Percentiles rank a stretch among this genome's conserved stretches.
Evolutionary conservation across 2,888 invertebrate genomes (phyloP).

Genomic region (Rhingia campestris): DNA sequence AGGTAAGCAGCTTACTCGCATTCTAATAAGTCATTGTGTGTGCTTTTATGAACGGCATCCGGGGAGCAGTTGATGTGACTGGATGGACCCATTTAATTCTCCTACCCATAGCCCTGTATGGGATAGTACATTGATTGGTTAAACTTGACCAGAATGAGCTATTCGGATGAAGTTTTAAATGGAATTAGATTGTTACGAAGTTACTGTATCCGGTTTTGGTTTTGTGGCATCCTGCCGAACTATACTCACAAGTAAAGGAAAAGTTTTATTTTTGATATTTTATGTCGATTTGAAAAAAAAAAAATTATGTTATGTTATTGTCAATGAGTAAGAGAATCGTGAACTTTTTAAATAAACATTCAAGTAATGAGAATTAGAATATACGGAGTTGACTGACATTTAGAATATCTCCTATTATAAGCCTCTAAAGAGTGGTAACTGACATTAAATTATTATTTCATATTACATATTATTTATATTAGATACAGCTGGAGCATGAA

Average conservation of each 20-base stretch:
- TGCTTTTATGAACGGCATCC: conserved; percentile 36
- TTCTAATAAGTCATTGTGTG: conserved; percentile 67
- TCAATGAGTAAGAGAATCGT: conserved; percentile 8
- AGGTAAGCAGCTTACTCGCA: conserved; percentile 65
- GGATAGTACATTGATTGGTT: background rate
- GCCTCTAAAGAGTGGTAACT: too few species aligned
- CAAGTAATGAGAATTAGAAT: too few species aligned
- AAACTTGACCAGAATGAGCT: conserved; percentile 31
- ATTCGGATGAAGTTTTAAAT: conserved; percentile 42
- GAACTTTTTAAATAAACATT: conserved; percentile 16
- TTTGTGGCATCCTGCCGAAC: conserved; percentile 41
- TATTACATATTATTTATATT: too few species aligned
- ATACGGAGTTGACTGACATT: too few species aligned
- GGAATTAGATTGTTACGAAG: conserved; percentile 8
- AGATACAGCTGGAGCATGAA: too few species aligned
- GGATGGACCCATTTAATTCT: conserved; percentile 9
- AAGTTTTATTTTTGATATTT: background rate
- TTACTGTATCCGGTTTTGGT: conserved; percentile 9
- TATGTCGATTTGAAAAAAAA: background rate
- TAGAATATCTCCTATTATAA: too few species aligned
- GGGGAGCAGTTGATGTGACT: background rate
- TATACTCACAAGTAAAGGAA: conserved; percentile 12
- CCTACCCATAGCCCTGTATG: background rate
- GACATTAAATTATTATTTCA: too few species aligned
- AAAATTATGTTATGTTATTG: background rate